Conservation (phyloP, 2,888 invertebrate species). For the Colletes collaris region DNA sequence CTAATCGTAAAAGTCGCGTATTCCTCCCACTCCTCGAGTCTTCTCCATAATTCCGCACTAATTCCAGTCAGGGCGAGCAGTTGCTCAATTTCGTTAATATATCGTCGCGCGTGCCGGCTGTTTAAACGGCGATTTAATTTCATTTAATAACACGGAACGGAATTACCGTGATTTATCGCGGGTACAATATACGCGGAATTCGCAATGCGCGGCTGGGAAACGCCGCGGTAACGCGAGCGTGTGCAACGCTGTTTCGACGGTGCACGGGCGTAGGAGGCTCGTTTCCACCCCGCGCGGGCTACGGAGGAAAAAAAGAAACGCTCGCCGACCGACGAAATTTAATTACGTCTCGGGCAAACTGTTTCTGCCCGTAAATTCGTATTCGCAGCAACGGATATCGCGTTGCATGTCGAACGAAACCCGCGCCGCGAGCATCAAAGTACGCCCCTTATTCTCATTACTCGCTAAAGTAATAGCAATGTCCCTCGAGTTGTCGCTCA, state of each 20-base stretch:
- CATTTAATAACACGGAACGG: conserved; percentile 54
- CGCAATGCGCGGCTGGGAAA: conserved; percentile 12
- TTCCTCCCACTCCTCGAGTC: background rate
- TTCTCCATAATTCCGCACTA: conserved; percentile 37
- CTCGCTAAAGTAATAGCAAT: no score
- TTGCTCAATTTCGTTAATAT: conserved; percentile 55
- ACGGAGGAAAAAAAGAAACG: background rate
- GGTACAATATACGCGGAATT: conserved; percentile 38
- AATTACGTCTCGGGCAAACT: conserved; percentile 41
- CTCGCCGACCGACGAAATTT: conserved; percentile 13
- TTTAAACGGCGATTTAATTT: conserved; percentile 58
- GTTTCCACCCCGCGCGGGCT: background rate
- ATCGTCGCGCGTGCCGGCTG: conserved; percentile 39
- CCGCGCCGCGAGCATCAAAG: background rate
- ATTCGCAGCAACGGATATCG: conserved; percentile 30
- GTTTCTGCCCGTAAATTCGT: conserved; percentile 33
- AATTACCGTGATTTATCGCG: conserved; percentile 53
- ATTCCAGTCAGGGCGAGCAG: conserved; percentile 41
- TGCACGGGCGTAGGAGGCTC: conserved; percentile 1
- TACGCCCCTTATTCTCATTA: no score
- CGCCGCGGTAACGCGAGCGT: conserved; percentile 16
- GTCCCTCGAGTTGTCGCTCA: no score
- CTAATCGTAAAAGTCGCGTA: conserved; percentile 1
- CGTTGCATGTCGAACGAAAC: conserved; percentile 19
- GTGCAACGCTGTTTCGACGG: conserved; percentile 12